A percentile compares a stretch with the other conserved stretches of the same genome.
Evolutionary conservation across 2,888 invertebrate species (phyloP).

Genomic region (Cheilosia urbana): DNA sequence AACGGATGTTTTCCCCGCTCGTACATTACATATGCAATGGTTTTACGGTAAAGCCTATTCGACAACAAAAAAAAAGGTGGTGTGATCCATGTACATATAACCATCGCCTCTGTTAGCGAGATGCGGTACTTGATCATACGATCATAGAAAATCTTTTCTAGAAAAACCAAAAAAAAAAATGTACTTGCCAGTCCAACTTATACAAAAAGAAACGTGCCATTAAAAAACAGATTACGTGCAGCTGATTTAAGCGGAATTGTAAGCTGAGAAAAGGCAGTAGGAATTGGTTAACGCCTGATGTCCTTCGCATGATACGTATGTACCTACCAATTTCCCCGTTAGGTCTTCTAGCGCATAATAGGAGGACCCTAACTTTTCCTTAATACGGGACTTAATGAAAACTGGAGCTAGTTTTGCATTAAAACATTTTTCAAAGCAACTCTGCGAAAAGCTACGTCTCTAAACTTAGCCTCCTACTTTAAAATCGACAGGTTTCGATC

Average conservation of each 20-base stretch:
- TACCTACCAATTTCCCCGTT: not conserved
- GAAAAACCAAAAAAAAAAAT: too few relatives aligned
- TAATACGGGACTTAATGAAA: not conserved
- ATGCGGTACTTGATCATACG: too few relatives aligned
- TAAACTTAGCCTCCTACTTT: conserved; percentile 8
- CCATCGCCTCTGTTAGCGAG: too few relatives aligned
- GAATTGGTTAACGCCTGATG: not conserved
- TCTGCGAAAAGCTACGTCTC: conserved; percentile 1
- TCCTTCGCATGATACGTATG: conserved; percentile 10
- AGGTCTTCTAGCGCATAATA: conserved; percentile 3
- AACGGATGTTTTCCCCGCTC: too few relatives aligned
- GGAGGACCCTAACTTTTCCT: not conserved
- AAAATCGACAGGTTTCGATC: conserved; percentile 1
- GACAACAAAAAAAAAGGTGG: too few relatives aligned
- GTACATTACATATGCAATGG: too few relatives aligned
- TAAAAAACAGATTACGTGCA: not conserved
- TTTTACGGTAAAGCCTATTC: too few relatives aligned
- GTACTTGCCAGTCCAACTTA: too few relatives aligned
- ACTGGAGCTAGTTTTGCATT: too few relatives aligned
- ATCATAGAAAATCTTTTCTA: too few relatives aligned
- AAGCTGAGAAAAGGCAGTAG: not conserved
- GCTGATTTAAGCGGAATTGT: not conserved
- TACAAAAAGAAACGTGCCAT: too few relatives aligned
- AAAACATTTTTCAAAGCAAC: not conserved
- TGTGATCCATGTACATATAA: too few relatives aligned